Percentiles rank a stretch among this genome's conserved stretches.
phyloP scores from a whole-genome alignment of 1,140 invertebrate species.

The Drosophila pallidifrons region DNA sequence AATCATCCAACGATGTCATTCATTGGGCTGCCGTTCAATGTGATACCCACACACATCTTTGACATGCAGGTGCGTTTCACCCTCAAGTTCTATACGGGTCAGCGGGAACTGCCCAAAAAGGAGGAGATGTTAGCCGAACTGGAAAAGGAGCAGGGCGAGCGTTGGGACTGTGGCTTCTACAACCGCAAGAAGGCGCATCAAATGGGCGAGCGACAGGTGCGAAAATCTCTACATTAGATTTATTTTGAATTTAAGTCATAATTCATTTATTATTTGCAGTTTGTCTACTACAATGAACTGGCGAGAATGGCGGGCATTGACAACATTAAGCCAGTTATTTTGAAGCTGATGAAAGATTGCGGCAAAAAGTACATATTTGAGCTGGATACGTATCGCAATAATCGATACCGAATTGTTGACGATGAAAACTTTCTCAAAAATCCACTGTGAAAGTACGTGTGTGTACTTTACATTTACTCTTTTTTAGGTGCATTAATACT shows the following conservation, averaged over 20 bases:
- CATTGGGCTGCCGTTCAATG: constrained; percentile 92
- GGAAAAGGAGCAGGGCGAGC: constrained; percentile 87
- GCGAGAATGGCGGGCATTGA: constrained; percentile 87
- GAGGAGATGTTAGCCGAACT: constrained; percentile 90
- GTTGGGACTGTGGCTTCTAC: constrained; percentile 86
- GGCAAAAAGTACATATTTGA: constrained; percentile 88
- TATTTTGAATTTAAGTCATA: neutral
- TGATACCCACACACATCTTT: constrained; percentile 94
- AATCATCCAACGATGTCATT: constrained; percentile 92
- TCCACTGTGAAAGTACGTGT: constrained; percentile 11
- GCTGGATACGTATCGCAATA: constrained; percentile 88
- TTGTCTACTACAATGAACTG: constrained; percentile 90
- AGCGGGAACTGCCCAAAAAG: constrained; percentile 88
- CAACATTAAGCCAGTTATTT: constrained; percentile 88
- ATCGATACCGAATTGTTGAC: constrained; percentile 88
- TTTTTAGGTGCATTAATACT: constrained; percentile 30
- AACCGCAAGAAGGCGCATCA: constrained; percentile 89
- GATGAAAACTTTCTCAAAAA: constrained; percentile 86
- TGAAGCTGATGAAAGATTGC: constrained; percentile 90
- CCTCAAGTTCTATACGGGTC: constrained; percentile 88
- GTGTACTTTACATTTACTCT: constrained; percentile 3
- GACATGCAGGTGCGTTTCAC: constrained; percentile 93
- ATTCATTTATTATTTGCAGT: constrained; percentile 81
- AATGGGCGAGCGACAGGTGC: constrained; percentile 90
- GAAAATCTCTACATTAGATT: constrained; percentile 1